phyloP scores from a whole-genome alignment of 2,888 invertebrate species.

The Schrankia costaestrigalis region DNA sequence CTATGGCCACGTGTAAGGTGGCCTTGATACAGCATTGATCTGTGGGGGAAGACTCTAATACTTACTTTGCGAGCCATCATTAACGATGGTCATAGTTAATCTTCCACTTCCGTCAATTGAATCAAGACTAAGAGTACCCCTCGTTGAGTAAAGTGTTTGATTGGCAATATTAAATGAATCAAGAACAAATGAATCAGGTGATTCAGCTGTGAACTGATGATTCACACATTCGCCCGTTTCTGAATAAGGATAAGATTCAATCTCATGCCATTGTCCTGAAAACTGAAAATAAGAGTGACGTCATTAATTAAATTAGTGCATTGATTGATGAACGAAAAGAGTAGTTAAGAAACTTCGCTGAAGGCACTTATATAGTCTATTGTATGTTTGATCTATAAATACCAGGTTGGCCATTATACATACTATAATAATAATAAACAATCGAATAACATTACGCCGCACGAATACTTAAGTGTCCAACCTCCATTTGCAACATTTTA shows the following conservation, averaged over 20 bases:
- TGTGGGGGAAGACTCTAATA: too few relatives aligned
- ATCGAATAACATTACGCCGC: too few relatives aligned
- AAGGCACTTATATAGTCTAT: too few relatives aligned
- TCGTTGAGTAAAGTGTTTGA: constrained; percentile 25
- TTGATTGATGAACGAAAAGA: too few relatives aligned
- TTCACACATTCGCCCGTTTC: constrained; percentile 41
- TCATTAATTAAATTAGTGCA: neutral
- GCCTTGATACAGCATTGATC: too few relatives aligned
- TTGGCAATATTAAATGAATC: constrained; percentile 33
- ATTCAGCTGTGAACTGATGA: constrained; percentile 22
- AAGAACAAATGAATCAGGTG: constrained; percentile 17
- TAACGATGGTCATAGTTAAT: constrained; percentile 13
- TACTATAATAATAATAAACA: too few relatives aligned
- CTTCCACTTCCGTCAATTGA: constrained; percentile 20
- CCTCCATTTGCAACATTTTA: too few relatives aligned
- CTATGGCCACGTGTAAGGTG: too few relatives aligned
- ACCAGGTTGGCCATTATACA: too few relatives aligned
- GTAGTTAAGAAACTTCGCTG: too few relatives aligned
- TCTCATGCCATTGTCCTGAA: constrained; percentile 45
- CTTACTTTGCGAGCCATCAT: constrained; percentile 10
- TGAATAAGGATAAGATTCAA: constrained; percentile 46
- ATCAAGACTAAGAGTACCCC: constrained; percentile 17
- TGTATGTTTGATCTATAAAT: too few relatives aligned
- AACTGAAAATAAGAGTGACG: constrained; percentile 31
- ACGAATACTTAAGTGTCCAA: too few relatives aligned